phyloP scores from a whole-genome alignment of 2,113 vertebrate genomes.

The Toxostoma redivivum region DNA sequence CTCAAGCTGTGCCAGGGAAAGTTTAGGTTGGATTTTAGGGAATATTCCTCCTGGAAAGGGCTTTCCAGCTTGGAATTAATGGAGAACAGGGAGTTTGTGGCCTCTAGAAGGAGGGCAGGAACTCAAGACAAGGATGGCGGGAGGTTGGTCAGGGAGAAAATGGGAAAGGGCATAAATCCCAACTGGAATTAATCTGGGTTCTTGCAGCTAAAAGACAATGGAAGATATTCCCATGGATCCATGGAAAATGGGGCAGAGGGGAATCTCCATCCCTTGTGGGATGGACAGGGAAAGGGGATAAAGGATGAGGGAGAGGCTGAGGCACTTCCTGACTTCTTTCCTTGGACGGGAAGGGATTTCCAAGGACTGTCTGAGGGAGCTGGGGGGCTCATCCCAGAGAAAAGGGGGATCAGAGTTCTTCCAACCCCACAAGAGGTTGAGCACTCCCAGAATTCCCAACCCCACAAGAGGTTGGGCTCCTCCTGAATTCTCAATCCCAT shows the following conservation, averaged over 20 bases:
- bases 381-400: background rate
- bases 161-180: background rate
- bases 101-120: background rate
- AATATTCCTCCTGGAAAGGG: background rate
- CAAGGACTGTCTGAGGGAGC: background rate
- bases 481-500: fast-evolving
- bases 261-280: background rate
- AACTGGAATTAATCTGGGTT: background rate
- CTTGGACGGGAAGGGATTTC: background rate
- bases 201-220: background rate
- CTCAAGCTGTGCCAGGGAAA: background rate
- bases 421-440: background rate
- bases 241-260: background rate
- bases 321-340: background rate
- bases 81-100: background rate
- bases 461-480: fast-evolving
- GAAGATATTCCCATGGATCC: background rate
- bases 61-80: background rate
- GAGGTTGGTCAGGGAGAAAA: background rate
- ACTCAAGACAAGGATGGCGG: fast-evolving
- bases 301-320: background rate
- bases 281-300: background rate
- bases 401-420: background rate
- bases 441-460: fast-evolving
- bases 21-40: background rate